phyloP scores from a whole-genome alignment of 2,888 invertebrate genomes.

The Pedicia rivosa region DNA sequence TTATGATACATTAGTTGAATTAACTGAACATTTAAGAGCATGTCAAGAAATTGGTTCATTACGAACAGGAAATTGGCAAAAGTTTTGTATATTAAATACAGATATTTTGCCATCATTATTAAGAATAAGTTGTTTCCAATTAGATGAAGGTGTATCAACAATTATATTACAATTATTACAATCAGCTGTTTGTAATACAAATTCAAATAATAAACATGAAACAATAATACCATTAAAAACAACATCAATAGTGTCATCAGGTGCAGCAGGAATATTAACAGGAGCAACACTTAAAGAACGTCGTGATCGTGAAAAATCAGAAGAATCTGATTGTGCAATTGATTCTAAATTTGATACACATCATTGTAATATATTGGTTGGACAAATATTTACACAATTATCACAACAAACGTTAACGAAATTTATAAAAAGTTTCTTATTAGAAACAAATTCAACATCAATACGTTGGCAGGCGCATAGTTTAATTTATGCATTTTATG shows the following conservation, averaged over 20 bases:
- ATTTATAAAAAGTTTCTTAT: conserved; percentile 77
- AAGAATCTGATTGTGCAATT: conserved; percentile 39
- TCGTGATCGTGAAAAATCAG: conserved; percentile 48
- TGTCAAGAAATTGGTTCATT: conserved; percentile 85
- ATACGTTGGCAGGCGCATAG: conserved; percentile 95
- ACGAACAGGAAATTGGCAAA: conserved; percentile 91
- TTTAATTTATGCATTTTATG: conserved; percentile 66
- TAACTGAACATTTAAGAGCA: conserved; percentile 88
- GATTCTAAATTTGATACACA: conserved; percentile 50
- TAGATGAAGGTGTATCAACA: conserved; percentile 85
- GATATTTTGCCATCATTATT: conserved; percentile 66
- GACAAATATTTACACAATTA: conserved; percentile 49
- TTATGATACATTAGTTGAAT: conserved; percentile 81
- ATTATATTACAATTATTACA: conserved; percentile 81
- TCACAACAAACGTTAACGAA: conserved; percentile 32
- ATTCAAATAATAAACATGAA: conserved; percentile 16
- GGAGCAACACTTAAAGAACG: conserved; percentile 27
- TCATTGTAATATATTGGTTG: conserved; percentile 48
- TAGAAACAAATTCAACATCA: conserved; percentile 84
- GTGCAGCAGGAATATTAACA: conserved; percentile 5
- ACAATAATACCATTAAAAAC: conserved; percentile 14
- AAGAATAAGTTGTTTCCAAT: conserved; percentile 57
- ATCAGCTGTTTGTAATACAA: conserved; percentile 61
- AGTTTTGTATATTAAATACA: conserved; percentile 60
- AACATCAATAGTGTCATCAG: conserved; percentile 14